Evolutionary conservation across 92 coral and sea anemone genomes (phyloP).

Genomic region (Scolanthus callimorphus): DNA sequence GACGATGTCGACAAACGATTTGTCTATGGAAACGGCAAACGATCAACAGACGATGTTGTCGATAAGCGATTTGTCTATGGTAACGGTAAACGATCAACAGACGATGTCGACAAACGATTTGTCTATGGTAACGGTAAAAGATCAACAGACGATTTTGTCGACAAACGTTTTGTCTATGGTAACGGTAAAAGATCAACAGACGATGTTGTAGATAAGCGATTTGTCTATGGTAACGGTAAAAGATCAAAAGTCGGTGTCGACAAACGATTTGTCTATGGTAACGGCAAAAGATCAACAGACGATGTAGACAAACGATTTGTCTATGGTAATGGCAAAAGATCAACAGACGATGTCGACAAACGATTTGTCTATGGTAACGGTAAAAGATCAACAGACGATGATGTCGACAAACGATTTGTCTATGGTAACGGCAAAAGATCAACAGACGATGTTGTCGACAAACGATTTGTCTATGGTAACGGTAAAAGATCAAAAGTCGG

Average conservation of each 20-base stretch:
- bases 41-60: not conserved
- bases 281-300: not conserved
- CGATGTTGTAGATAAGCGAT: not conserved
- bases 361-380: too few relatives aligned
- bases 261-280: constrained; percentile 1
- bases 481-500: too few relatives aligned
- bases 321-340: too few relatives aligned
- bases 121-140: constrained; percentile 1
- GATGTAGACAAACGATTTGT: not conserved
- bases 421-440: too few relatives aligned
- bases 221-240: constrained; percentile 1
- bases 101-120: not conserved
- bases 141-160: not conserved
- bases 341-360: too few relatives aligned
- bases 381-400: too few relatives aligned
- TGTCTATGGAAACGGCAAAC: not conserved
- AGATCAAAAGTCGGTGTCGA: not conserved
- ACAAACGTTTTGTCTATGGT: constrained; percentile 4
- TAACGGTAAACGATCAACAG: not conserved
- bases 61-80: constrained; percentile 1
- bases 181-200: not conserved
- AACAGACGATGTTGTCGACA: too few relatives aligned
- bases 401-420: too few relatives aligned
- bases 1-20: not conserved
- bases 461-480: too few relatives aligned